Conservation (phyloP, 2,888 invertebrate genomes). For the Luffia ferchaultella region DNA sequence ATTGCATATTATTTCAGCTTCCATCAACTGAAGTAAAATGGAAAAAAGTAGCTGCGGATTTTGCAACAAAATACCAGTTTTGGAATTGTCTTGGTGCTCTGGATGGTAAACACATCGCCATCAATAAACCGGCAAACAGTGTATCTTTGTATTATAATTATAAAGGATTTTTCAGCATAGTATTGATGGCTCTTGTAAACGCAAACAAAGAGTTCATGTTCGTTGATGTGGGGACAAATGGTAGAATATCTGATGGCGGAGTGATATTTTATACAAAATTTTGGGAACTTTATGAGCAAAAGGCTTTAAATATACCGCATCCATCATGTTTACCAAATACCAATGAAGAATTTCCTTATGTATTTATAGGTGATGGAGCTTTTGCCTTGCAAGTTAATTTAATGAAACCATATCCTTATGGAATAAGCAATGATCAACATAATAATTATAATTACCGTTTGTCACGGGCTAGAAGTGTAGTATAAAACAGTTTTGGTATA, state of each 20-base stretch:
- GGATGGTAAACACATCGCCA: conserved; percentile 21
- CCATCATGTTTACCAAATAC: not conserved
- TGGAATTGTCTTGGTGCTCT: conserved; percentile 18
- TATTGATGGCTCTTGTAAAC: conserved; percentile 20
- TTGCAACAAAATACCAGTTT: conserved; percentile 17
- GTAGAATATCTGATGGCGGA: conserved; percentile 15
- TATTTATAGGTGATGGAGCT: not conserved
- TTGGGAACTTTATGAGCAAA: not conserved
- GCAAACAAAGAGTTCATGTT: conserved; percentile 16
- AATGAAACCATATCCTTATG: not conserved
- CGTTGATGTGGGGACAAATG: conserved; percentile 16
- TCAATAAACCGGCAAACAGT: conserved; percentile 13
- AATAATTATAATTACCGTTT: not conserved
- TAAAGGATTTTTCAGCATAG: conserved; percentile 18
- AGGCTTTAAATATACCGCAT: not conserved
- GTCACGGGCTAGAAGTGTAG: not conserved
- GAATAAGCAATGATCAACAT: not conserved
- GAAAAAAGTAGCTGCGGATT: conserved; percentile 13
- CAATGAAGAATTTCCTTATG: not conserved
- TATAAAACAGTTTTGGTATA: not conserved
- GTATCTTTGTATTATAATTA: conserved; percentile 20
- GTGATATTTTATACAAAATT: not conserved
- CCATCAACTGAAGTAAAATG: conserved; percentile 14
- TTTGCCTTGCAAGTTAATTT: not conserved
- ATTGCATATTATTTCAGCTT: conserved; percentile 14